A percentile compares a stretch with the other conserved stretches of the same genome.
phyloP scores from a whole-genome alignment of 2,888 invertebrate genomes.

The Trachelus stipa region DNA sequence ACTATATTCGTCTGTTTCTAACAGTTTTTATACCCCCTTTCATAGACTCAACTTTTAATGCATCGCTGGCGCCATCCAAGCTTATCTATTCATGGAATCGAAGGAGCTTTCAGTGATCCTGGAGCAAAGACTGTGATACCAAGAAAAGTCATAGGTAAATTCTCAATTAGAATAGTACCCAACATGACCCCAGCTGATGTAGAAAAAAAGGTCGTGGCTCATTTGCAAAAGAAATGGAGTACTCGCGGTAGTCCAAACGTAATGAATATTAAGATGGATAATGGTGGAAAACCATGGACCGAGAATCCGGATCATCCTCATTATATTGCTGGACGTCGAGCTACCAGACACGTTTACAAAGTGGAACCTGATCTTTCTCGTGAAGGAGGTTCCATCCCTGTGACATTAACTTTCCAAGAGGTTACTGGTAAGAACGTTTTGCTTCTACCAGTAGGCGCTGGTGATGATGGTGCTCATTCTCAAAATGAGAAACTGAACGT shows the following conservation, averaged over 20 bases:
- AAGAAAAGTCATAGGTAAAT: conserved; percentile 93
- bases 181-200: conserved; percentile 88
- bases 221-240: conserved; percentile 82
- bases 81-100: conserved; percentile 94
- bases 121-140: conserved; percentile 97
- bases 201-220: conserved; percentile 81
- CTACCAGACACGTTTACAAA: conserved; percentile 87
- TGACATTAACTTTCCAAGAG: conserved; percentile 93
- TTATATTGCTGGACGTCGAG: conserved; percentile 87
- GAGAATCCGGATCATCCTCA: conserved; percentile 93
- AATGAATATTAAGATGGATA: conserved; percentile 76
- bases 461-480: conserved; percentile 98
- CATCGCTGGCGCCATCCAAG: conserved; percentile 96
- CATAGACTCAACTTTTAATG: conserved; percentile 82
- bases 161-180: conserved; percentile 97
- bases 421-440: conserved; percentile 94
- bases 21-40: neutral
- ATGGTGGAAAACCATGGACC: conserved; percentile 92
- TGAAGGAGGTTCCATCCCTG: conserved; percentile 98
- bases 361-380: conserved; percentile 94
- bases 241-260: conserved; percentile 87
- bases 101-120: conserved; percentile 92
- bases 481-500: conserved; percentile 98
- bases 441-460: conserved; percentile 92
- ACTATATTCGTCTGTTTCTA: conserved; percentile 12